Conservation (phyloP, 1,140 invertebrate genomes). For the Proales similis region DNA sequence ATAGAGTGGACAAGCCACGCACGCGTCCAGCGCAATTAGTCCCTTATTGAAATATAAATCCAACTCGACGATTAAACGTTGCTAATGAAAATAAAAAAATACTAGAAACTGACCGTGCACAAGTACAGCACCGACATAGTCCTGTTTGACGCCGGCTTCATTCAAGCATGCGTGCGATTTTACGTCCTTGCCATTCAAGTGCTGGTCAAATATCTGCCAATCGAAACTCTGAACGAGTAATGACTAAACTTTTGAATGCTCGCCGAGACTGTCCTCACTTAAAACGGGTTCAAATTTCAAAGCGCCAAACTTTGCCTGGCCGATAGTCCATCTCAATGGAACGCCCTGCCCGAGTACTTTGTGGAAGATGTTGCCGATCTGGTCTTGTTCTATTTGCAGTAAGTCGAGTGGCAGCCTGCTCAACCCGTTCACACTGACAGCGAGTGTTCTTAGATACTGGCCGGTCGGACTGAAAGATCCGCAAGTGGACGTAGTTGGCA, state of each 20-base stretch:
- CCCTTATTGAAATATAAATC: background rate
- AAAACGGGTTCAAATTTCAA: constrained; percentile 3
- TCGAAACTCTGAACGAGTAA: constrained; percentile 57
- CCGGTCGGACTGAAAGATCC: constrained; percentile 36
- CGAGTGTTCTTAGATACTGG: constrained; percentile 33
- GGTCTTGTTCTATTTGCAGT: constrained; percentile 82
- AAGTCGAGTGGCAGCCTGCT: constrained; percentile 69
- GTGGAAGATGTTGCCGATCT: constrained; percentile 92
- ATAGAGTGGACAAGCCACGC: no score
- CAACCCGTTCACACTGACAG: constrained; percentile 70
- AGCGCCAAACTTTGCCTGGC: constrained; percentile 9
- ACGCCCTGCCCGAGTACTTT: constrained; percentile 82
- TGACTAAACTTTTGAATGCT: background rate
- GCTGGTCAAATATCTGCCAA: constrained; percentile 56
- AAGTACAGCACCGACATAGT: constrained; percentile 81
- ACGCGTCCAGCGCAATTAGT: no score
- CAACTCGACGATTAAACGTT: background rate
- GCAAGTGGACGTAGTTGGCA: constrained; percentile 48
- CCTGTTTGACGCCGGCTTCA: constrained; percentile 69
- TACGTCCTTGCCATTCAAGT: constrained; percentile 75
- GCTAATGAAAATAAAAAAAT: constrained; percentile 18
- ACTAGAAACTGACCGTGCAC: constrained; percentile 55
- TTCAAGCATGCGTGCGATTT: constrained; percentile 71
- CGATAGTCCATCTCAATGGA: constrained; percentile 28
- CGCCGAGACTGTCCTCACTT: background rate